Evolutionary conservation across 2,797 vertebrate genomes (phyloP), one percentile per base, ranked within the genome.

Genomic region (Danio albolineatus): DNA sequence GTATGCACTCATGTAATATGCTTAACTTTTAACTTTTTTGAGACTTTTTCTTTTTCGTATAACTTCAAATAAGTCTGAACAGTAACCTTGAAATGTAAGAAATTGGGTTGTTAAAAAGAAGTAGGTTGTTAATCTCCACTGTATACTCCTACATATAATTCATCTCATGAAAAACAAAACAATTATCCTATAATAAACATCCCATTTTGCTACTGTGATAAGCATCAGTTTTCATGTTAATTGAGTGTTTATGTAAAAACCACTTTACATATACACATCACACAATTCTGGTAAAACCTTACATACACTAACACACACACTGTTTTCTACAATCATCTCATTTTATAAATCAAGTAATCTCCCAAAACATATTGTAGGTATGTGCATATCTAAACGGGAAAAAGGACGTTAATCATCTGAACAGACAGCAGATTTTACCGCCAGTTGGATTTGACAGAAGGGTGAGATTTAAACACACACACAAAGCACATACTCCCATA

Each of bases 401-500:
- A 79, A 64, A 82, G 60, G 71, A 69, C 51, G 19, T 54, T 14
- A 41, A 53, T 49, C 73, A 54, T 43, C 65, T 80, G 21, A 78
- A 46, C 39, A 83, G 80, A 79, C 61, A 76, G 44, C 85, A 83
- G 65, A 72, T 64, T 48, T 60, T 80, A 61, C 84, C 84, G n/a
- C 82, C 66, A 0, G 77, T 82, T 13, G 74, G 76, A 28, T 72
- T 70, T 10, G 79, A 83, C 65, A 82, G 78, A 70, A 85, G 61
- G 78, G 82, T 82, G 46, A 83, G 80, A 69, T 21, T 53, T 17
- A 54, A 61, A 56, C 28, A 46, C 12, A 1, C 16, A 46, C 78
- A 48, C 41, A 73, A 65, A 48, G 60, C 51, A 64, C 59, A 64
- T 62, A 51, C 39, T 71, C 17, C 21, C 76, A 28, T 59, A 56